Percentiles rank a stretch among this genome's conserved stretches.
Conservation (phyloP, 30 jellyfish, hydroid and myxozoan genomes). For the Rhopilema esculentum region DNA sequence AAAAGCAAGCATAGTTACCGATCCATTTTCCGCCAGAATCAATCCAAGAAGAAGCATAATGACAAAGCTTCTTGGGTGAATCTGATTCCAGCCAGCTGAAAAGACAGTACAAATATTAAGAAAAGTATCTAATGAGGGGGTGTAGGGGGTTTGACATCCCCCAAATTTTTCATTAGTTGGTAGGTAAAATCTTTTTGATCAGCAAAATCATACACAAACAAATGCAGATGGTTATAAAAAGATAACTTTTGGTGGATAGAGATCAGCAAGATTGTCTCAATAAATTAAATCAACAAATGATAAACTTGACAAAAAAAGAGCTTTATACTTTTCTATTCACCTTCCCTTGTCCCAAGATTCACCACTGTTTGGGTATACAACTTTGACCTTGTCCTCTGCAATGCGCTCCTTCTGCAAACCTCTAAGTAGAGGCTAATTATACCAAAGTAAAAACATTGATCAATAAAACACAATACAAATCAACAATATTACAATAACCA, state of each 20-base stretch:
- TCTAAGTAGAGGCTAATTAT: conserved; percentile 39
- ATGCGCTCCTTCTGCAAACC: conserved; percentile 19
- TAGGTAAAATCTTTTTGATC: too few species aligned
- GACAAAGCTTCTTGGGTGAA: conserved; percentile 11
- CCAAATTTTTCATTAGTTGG: too few species aligned
- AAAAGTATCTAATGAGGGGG: too few species aligned
- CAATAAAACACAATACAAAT: background rate
- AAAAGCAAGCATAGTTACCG: conserved; percentile 17
- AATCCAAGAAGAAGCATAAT: conserved; percentile 68
- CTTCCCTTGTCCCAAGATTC: conserved; percentile 57
- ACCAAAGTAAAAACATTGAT: background rate
- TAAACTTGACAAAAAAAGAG: too few species aligned
- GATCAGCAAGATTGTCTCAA: too few species aligned
- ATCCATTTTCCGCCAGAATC: conserved; percentile 80
- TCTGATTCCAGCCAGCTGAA: conserved; percentile 55
- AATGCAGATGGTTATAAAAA: too few species aligned
- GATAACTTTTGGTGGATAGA: too few species aligned
- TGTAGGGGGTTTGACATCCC: too few species aligned
- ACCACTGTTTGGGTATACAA: conserved; percentile 82
- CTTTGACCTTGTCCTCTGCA: conserved; percentile 34
- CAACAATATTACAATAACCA: background rate
- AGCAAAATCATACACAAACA: too few species aligned
- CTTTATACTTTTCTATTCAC: too few species aligned
- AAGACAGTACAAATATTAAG: background rate
- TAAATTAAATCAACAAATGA: too few species aligned